Evolutionary conservation across 1,140 invertebrate species (phyloP), one percentile per base, ranked within the genome.

Genomic region (Ephestia elutella): DNA sequence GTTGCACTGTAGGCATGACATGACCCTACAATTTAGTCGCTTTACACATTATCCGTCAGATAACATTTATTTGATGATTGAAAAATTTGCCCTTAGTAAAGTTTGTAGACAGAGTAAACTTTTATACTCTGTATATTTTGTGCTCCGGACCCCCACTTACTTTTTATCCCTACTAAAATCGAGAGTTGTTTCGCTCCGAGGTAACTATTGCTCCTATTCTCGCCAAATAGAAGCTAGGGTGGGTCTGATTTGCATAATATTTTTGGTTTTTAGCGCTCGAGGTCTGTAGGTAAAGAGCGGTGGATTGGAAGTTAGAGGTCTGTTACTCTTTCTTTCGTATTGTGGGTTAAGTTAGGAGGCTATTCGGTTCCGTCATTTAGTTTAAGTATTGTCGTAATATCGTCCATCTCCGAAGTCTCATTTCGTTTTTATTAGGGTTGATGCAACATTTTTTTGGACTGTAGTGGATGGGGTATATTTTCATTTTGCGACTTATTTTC

Each of bases 201-300:
- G 71, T 72, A 78, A 75, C 78, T 78, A 80, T 73, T 86, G 78
- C 75, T 81, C 76, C 66, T 73, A 64, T 80, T 85, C 82, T 73
- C 68, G 61, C 54, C 66, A 75, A 78, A 78, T 80, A 75, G 71
- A 74, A 73, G 66, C 76, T 73, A 59, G 75, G 78, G 74, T 79
- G 66, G 55, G 7, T 25, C n/a, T 21, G 2, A 21, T 53, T 53
- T 25, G 21, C 19, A 25, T 53, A 53, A 53, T 25, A 25, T 53
- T 53, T 53, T 53, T 15, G 19, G 21, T 53, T 53, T 53, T 21
- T 53, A 53, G 38, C 38, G n/a, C 13, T 44, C 50, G 19, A 25
- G 49, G 50, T 53, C 21, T 53, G 50, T 25, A 25, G 19, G 20
- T 53, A 25, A 53, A 11, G 20, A n/a, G 50, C 20, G n/a, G 19